Percentiles rank a stretch among this genome's conserved stretches.
phyloP scores from a whole-genome alignment of 2,113 vertebrate species.

The Urocitellus parryii region DNA sequence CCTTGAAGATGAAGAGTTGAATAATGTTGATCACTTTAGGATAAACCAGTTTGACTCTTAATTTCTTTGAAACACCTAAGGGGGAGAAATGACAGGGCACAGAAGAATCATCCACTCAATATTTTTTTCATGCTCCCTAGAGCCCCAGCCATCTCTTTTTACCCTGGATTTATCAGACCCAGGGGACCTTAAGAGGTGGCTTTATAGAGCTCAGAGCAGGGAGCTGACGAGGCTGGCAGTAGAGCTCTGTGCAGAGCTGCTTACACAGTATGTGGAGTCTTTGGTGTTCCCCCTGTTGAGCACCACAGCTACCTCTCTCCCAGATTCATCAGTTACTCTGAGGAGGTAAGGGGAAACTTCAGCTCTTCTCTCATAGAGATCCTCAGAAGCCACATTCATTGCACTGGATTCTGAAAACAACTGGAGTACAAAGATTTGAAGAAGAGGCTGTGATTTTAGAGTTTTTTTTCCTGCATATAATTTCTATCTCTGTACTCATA shows the following conservation, averaged over 20 bases:
- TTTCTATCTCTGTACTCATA: neutral
- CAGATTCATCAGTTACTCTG: neutral
- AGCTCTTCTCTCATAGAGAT: neutral
- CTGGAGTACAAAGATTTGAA: neutral
- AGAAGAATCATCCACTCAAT: neutral
- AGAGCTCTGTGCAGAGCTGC: neutral
- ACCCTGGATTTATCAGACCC: neutral
- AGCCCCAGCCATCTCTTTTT: neutral
- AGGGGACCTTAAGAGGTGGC: neutral
- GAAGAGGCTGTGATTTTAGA: neutral
- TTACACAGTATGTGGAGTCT: neutral
- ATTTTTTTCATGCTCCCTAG: neutral
- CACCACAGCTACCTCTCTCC: neutral
- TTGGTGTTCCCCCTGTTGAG: neutral
- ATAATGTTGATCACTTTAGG: neutral
- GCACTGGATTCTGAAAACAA: neutral
- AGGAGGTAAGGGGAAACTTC: neutral
- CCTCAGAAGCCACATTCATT: neutral
- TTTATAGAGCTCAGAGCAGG: neutral
- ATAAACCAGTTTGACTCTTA: neutral
- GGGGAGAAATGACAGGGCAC: neutral
- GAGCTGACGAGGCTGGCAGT: neutral
- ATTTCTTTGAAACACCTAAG: neutral
- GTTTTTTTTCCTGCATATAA: neutral
- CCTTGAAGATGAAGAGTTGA: neutral